Percentiles rank a stretch among this genome's conserved stretches.
phyloP scores from a whole-genome alignment of 2,888 invertebrate genomes.

The Entomobrya proxima region DNA sequence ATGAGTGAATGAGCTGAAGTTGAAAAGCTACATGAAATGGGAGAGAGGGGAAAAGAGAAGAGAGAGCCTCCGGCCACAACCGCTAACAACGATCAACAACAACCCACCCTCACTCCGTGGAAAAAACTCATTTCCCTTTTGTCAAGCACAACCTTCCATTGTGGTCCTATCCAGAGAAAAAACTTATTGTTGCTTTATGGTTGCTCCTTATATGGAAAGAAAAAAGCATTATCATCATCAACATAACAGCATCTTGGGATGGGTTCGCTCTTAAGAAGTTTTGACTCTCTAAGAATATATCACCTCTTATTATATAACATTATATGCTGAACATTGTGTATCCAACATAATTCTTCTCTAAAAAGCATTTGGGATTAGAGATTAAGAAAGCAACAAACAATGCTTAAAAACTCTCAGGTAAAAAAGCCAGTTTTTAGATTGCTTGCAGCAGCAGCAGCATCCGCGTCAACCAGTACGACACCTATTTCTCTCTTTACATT shows the following conservation, averaged over 20 bases:
- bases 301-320: not conserved
- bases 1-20: not conserved
- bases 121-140: slow-evolving; percentile 76
- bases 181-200: slow-evolving; percentile 63
- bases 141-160: slow-evolving; percentile 71
- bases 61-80: slow-evolving; percentile 74
- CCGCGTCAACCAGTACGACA: slow-evolving; percentile 14
- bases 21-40: slow-evolving; percentile 19
- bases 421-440: not conserved
- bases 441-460: not conserved
- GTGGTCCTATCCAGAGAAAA: slow-evolving; percentile 68
- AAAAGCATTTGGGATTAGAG: no score
- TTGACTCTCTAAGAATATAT: not conserved
- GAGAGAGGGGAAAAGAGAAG: slow-evolving; percentile 38
- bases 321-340: not conserved
- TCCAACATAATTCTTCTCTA: not conserved
- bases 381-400: not conserved
- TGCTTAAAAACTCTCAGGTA: not conserved
- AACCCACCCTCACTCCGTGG: slow-evolving; percentile 74
- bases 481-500: no score
- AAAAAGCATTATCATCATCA: slow-evolving; percentile 39
- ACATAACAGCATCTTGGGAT: slow-evolving; percentile 57
- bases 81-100: slow-evolving; percentile 75
- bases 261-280: slow-evolving; percentile 1
- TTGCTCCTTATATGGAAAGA: slow-evolving; percentile 64